phyloP scores from a whole-genome alignment of 1,140 invertebrate genomes.

The Drosophila rhopaloa region DNA sequence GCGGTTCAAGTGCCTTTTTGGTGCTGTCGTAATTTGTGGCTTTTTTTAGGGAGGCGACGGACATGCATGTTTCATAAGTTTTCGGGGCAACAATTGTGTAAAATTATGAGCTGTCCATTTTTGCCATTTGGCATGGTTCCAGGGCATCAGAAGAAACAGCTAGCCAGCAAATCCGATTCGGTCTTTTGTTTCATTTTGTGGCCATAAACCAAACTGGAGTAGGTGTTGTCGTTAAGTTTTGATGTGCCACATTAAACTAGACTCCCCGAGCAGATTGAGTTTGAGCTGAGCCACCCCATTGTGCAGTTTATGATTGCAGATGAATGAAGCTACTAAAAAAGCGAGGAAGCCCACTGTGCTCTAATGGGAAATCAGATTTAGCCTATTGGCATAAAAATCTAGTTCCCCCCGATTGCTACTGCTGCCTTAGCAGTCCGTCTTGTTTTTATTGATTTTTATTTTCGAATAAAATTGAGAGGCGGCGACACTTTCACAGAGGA shows the following conservation, averaged over 20 bases:
- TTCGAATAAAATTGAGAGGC: slow-evolving; percentile 27
- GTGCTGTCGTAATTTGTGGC: slow-evolving; percentile 66
- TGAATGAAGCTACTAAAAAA: slow-evolving; percentile 45
- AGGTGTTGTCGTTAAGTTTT: slow-evolving; percentile 80
- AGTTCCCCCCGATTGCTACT: background rate
- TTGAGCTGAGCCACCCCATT: slow-evolving; percentile 46
- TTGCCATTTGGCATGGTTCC: slow-evolving; percentile 75
- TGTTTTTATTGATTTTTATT: slow-evolving; percentile 57
- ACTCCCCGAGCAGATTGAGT: slow-evolving; percentile 24
- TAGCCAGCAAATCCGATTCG: slow-evolving; percentile 19
- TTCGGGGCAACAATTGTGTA: slow-evolving; percentile 62
- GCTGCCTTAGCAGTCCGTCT: background rate
- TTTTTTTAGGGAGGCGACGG: slow-evolving; percentile 16
- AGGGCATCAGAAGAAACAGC: slow-evolving; percentile 19
- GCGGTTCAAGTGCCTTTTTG: slow-evolving; percentile 42
- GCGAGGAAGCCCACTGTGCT: slow-evolving; percentile 49
- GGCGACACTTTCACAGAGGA: slow-evolving; percentile 33
- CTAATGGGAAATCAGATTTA: slow-evolving; percentile 49
- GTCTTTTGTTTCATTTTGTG: slow-evolving; percentile 45
- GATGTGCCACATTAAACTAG: slow-evolving; percentile 77
- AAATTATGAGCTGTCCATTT: slow-evolving; percentile 75
- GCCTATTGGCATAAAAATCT: slow-evolving; percentile 44
- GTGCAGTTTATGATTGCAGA: slow-evolving; percentile 64
- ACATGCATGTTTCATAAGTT: slow-evolving; percentile 67
- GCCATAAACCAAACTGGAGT: slow-evolving; percentile 73